Evolutionary conservation across 2,888 invertebrate genomes (phyloP).

Genomic region (Zygogramma bicolorata): DNA sequence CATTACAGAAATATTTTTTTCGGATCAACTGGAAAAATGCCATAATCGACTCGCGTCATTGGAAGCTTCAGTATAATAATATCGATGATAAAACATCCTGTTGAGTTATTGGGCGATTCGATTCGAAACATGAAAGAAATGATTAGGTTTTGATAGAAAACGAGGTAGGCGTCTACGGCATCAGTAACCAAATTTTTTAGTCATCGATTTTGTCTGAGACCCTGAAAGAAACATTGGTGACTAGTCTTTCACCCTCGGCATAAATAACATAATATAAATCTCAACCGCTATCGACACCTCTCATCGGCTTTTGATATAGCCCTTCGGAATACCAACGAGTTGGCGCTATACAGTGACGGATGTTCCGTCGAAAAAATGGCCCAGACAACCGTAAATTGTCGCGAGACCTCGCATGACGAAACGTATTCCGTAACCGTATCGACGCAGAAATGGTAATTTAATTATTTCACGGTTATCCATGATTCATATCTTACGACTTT

Average conservation of each 20-base stretch:
- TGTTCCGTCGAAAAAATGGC: background rate
- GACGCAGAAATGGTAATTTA: background rate
- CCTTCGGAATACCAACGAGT: background rate
- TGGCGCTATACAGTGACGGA: background rate
- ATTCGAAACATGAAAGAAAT: too few species aligned
- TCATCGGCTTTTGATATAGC: background rate
- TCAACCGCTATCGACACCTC: background rate
- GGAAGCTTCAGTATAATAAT: too few species aligned
- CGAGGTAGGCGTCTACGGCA: background rate
- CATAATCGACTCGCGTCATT: too few species aligned
- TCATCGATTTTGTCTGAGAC: background rate
- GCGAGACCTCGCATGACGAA: constrained; percentile 1
- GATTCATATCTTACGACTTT: background rate
- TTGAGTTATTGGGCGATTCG: too few species aligned
- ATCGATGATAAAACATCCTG: too few species aligned
- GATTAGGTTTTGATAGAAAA: too few species aligned
- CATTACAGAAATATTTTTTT: too few species aligned
- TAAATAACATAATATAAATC: background rate
- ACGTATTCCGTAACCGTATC: background rate
- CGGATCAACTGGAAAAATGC: too few species aligned
- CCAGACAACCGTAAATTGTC: background rate
- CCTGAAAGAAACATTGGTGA: background rate
- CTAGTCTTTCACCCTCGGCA: background rate
- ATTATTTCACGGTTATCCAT: background rate
- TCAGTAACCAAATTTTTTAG: background rate